Evolutionary conservation across 2,888 invertebrate genomes (phyloP), one percentile per base, ranked within the genome.

Genomic region (Acronicta leporina): DNA sequence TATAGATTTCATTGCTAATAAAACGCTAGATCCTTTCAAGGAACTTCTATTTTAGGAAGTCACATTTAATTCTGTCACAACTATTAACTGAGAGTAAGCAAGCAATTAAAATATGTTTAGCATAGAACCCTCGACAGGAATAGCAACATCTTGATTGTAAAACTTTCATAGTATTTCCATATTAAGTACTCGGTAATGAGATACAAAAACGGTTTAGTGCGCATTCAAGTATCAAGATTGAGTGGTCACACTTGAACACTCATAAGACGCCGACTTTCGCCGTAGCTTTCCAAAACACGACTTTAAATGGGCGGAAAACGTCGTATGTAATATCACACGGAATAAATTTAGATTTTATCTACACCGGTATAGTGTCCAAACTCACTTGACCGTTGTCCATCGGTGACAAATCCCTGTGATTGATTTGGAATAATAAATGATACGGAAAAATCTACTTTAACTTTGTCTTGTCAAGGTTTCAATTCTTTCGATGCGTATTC

Each of bases 251-350:
- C 84, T 89, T 74, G 75, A 78, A 79, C 78, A 82, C 74, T 79
- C 78, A 80, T 81, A 82, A 82, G 83, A 80, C 83, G 82, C 74
- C 87, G 85, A 93, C 93, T 94, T 94, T 94, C 92, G 91, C 92
- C 83, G 79, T 87, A 89, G 88, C 93, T 94, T 93, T 94, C 93
- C 91, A 94, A 93, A 94, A 92, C 89, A 86, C 75, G 70, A 60
- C 77, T 71, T 63, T 68, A 73, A 77, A 77, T 74, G 60, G 67
- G 68, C 60, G 56, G 70, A 80, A 83, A 89, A 88, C 82, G 76
- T 66, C 83, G 62, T 85, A 87, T 81, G 71, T 71, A 52, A 66
- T 20, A 61, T 41, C 40, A 65, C 33, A 56, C 13, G 7, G 35
- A 53, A 67, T 51, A 45, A 77, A 68, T 55, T 66, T 70, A 47